phyloP scores from a whole-genome alignment of 1,140 invertebrate species.

The Bombus fervidus region DNA sequence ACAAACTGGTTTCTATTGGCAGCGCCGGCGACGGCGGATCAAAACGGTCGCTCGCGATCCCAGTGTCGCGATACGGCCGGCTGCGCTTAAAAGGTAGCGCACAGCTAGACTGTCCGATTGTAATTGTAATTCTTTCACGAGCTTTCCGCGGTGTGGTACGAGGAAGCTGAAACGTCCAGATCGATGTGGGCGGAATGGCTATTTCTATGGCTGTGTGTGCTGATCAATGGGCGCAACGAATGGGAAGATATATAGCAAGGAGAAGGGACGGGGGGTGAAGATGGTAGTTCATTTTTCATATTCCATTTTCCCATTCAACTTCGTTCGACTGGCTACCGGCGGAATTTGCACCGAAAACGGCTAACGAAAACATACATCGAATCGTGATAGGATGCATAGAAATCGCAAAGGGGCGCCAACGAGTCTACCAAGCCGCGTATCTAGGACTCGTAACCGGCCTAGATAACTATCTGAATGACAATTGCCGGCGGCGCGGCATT shows the following conservation, averaged over 20 bases:
- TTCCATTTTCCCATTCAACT: conserved; percentile 1
- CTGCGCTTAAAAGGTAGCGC: not conserved
- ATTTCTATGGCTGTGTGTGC: not conserved
- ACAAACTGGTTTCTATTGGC: conserved; percentile 51
- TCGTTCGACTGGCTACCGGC: not conserved
- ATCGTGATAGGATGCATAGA: not conserved
- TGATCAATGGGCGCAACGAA: not conserved
- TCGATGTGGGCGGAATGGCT: not conserved
- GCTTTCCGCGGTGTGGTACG: not conserved
- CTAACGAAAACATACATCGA: not conserved
- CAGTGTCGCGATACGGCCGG: conserved; percentile 5
- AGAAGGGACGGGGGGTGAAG: not conserved
- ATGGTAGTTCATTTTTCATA: conserved; percentile 11
- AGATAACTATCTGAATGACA: conserved; percentile 47
- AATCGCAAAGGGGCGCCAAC: conserved; percentile 2
- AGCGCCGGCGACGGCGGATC: conserved; percentile 10
- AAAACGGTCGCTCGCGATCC: conserved; percentile 20
- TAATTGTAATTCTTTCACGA: conserved; percentile 24
- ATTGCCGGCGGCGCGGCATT: conserved; percentile 40
- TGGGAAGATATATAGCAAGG: not conserved
- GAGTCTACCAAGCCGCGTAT: conserved; percentile 29
- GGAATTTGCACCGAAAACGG: not conserved
- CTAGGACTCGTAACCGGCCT: conserved; percentile 5
- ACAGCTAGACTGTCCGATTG: not conserved
- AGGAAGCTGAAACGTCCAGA: not conserved